A percentile compares a stretch with the other conserved stretches of the same genome.
phyloP scores from a whole-genome alignment of 2,113 vertebrate genomes.

The Electrona antarctica region DNA sequence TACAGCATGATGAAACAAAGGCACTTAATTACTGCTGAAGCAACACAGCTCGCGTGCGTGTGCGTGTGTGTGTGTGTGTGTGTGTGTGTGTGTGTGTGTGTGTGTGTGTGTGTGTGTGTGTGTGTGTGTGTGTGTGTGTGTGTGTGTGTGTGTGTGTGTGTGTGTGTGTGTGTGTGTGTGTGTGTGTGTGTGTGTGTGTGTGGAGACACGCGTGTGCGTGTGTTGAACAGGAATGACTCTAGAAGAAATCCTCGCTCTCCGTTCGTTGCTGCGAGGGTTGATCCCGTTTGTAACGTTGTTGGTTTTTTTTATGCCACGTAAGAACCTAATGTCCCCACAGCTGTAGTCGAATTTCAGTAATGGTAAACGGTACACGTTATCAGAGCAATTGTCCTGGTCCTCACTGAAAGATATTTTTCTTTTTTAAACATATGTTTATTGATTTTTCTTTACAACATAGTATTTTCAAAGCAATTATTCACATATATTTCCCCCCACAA shows the following conservation, averaged over 20 bases:
- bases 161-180: constrained; percentile 5
- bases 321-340: not conserved
- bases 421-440: no score
- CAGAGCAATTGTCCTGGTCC: no score
- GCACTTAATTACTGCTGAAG: constrained; percentile 70
- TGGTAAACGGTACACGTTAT: no score
- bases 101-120: not conserved
- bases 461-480: no score
- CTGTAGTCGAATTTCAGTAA: no score
- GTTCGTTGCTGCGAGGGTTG: constrained; percentile 2
- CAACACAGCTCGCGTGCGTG: constrained; percentile 26
- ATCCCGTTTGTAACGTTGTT: constrained; percentile 32
- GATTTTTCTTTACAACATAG: no score
- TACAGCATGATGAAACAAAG: constrained; percentile 66
- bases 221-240: not conserved
- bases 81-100: not conserved
- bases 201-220: no score
- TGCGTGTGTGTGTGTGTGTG: constrained; percentile 9
- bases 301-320: not conserved
- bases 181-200: not conserved
- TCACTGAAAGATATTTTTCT: no score
- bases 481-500: no score
- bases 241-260: constrained; percentile 25
- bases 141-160: constrained; percentile 12
- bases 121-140: not conserved